Conservation (phyloP, 2,797 vertebrate genomes). For the Xenops minutus region DNA sequence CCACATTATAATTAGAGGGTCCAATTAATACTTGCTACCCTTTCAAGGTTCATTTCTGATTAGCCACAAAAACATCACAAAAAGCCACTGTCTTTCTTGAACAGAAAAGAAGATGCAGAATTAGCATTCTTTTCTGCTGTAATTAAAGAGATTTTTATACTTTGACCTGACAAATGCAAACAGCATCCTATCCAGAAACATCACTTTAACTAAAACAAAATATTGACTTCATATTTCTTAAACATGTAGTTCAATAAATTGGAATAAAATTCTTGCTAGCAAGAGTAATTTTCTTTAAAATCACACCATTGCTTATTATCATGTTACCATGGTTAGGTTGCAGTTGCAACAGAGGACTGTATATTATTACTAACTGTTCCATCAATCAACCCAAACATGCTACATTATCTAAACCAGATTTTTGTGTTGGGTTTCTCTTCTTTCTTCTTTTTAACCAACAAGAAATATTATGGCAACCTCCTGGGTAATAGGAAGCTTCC, state of each 20-base stretch:
- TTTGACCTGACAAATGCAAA: background rate
- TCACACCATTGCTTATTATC: background rate
- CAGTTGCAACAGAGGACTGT: background rate
- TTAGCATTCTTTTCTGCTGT: background rate
- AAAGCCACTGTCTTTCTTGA: background rate
- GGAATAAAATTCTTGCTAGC: background rate
- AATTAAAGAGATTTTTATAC: background rate
- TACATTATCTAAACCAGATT: background rate
- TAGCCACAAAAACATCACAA: background rate
- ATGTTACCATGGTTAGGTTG: background rate
- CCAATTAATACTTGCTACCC: background rate
- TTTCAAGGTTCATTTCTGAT: background rate
- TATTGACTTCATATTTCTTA: background rate
- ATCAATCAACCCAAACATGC: background rate
- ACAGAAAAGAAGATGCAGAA: background rate
- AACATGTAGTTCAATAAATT: background rate
- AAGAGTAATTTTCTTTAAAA: background rate
- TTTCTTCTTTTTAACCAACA: background rate
- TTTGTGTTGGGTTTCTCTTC: background rate
- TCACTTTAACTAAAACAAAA: background rate
- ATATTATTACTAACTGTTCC: background rate
- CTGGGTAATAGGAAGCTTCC: background rate
- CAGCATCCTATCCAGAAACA: background rate
- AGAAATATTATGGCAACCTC: background rate
- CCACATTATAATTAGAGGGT: background rate